These are phyloP conservation scores for Spatulosminthurus flaviceps DNA, from an alignment of 2,888 invertebrate species.

Conservation along the genomic window DNA sequence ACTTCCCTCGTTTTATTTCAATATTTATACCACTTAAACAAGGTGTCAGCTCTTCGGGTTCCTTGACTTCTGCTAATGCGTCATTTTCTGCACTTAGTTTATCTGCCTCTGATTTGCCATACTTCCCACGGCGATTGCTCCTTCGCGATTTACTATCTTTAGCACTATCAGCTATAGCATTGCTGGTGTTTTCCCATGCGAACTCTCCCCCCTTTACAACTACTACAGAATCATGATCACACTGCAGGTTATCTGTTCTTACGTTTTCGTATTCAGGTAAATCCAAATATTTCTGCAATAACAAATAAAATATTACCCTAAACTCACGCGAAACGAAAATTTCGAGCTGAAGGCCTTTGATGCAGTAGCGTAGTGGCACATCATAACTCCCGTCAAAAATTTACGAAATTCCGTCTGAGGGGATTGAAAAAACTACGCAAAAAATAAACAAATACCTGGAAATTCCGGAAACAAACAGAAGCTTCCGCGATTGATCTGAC, in stretches of 20 bases:
- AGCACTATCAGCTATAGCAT: not conserved
- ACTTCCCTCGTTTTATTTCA: slow-evolving; percentile 64
- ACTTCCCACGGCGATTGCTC: slow-evolving; percentile 8
- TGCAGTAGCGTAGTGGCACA: too few species aligned
- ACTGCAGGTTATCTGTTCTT: slow-evolving; percentile 52
- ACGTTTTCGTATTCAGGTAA: slow-evolving; percentile 66
- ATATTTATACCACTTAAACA: slow-evolving; percentile 64
- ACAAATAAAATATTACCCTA: slow-evolving; percentile 18
- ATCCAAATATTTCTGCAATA: slow-evolving; percentile 64
- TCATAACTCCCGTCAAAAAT: too few species aligned
- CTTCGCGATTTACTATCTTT: slow-evolving; percentile 20
- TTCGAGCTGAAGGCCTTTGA: not conserved
- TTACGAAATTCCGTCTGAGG: too few species aligned
- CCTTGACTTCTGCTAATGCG: slow-evolving; percentile 37
- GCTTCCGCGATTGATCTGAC: slow-evolving; percentile 66
- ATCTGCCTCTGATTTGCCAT: slow-evolving; percentile 21
- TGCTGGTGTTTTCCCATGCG: slow-evolving; percentile 66
- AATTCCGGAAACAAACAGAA: slow-evolving; percentile 65
- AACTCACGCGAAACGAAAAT: not conserved
- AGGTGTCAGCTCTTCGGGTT: slow-evolving; percentile 52
- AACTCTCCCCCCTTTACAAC: slow-evolving; percentile 67
- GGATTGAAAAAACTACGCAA: too few species aligned
- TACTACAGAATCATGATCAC: slow-evolving; percentile 65
- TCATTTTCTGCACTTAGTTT: slow-evolving; percentile 32
- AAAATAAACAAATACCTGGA: slow-evolving; percentile 64